Evolutionary conservation across 2,888 invertebrate genomes (phyloP).

Genomic region (Cerceris rybyensis): DNA sequence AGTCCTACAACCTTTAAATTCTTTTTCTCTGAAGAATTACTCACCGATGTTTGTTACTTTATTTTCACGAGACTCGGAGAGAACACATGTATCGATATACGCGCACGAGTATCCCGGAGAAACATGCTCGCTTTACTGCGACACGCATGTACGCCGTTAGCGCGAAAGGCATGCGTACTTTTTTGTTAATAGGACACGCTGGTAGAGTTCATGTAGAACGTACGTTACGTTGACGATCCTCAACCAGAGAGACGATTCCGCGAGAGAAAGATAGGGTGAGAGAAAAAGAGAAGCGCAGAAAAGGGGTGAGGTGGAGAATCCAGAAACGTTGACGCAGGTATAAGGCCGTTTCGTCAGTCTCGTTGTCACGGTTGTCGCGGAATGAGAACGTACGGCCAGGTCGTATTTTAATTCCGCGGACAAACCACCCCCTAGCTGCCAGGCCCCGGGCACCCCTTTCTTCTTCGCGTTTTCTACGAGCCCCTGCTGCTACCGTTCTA

Average conservation of each 20-base stretch:
- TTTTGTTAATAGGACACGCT: conserved; percentile 24
- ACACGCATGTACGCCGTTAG: conserved; percentile 49
- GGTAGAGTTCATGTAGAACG: conserved; percentile 41
- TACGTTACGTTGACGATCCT: conserved; percentile 60
- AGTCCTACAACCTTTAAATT: not conserved
- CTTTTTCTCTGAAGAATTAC: not conserved
- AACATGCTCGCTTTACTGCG: conserved; percentile 33
- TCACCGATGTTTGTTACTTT: not conserved
- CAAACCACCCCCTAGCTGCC: conserved; percentile 69
- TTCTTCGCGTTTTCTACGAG: conserved; percentile 73
- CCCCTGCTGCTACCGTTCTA: conserved; percentile 38
- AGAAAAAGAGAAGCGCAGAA: conserved; percentile 23
- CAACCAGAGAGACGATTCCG: conserved; percentile 62
- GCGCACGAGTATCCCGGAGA: not conserved
- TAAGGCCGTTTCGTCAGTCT: conserved; percentile 80
- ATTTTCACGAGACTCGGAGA: not conserved
- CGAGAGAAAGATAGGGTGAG: conserved; percentile 10
- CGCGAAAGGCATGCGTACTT: conserved; percentile 29
- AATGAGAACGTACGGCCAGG: conserved; percentile 81
- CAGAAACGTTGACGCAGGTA: conserved; percentile 69
- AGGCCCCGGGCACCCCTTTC: conserved; percentile 66
- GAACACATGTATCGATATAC: conserved; percentile 55
- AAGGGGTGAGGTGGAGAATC: conserved; percentile 50
- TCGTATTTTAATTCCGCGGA: conserved; percentile 81
- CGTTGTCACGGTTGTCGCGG: conserved; percentile 78